A percentile compares a stretch with the other conserved stretches of the same genome.
phyloP scores from a whole-genome alignment of 2,888 invertebrate species.

The Drosophila aldrichi region DNA sequence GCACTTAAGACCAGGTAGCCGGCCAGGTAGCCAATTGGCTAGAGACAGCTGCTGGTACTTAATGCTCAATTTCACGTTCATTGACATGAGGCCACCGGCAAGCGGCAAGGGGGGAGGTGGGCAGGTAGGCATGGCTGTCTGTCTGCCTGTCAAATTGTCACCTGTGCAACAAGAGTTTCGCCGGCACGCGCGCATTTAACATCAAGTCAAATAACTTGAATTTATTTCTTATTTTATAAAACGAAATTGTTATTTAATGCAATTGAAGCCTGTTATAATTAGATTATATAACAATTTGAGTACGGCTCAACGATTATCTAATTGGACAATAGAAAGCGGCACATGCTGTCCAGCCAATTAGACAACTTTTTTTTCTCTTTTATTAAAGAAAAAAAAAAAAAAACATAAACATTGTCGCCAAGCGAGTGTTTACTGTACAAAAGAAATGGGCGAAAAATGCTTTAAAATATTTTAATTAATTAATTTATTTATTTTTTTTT shows the following conservation, averaged over 20 bases:
- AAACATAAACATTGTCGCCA: not conserved
- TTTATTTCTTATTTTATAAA: slow-evolving; percentile 7
- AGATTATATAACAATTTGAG: slow-evolving; percentile 67
- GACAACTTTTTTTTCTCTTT: slow-evolving; percentile 54
- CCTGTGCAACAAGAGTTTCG: slow-evolving; percentile 50
- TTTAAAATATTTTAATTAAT: not conserved
- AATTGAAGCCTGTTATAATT: slow-evolving; percentile 75
- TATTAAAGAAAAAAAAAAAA: slow-evolving; percentile 3
- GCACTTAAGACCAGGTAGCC: slow-evolving; percentile 46
- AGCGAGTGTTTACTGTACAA: not conserved
- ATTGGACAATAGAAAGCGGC: slow-evolving; percentile 72
- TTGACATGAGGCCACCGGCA: not conserved
- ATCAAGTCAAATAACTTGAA: slow-evolving; percentile 44
- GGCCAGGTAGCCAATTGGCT: not conserved
- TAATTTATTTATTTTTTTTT: not conserved
- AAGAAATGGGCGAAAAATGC: not conserved
- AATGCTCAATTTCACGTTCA: slow-evolving; percentile 15
- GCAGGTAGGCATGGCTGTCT: not conserved
- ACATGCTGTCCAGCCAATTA: slow-evolving; percentile 59
- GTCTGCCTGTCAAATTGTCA: slow-evolving; percentile 41
- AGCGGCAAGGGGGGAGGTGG: not conserved
- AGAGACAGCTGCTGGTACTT: slow-evolving; percentile 6
- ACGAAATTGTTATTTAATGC: slow-evolving; percentile 71
- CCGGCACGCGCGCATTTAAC: slow-evolving; percentile 71
- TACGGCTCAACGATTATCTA: slow-evolving; percentile 65